Base-by-base conservation (phyloP, 2,888 invertebrate genomes). In the Acanthococcus lagerstroemiae region DNA sequence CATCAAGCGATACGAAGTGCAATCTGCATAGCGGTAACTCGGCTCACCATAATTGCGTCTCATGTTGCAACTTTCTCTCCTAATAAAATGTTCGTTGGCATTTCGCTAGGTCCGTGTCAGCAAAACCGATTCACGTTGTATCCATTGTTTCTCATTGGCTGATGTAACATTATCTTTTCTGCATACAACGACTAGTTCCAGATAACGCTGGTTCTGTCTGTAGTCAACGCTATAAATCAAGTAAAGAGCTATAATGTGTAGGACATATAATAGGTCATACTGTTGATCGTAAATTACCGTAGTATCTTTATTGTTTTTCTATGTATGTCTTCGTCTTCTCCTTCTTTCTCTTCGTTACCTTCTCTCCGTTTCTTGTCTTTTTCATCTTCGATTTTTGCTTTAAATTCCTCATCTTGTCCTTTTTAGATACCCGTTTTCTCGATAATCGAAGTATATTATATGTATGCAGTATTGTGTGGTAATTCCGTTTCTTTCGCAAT, bases 191-290 rank as follows among this genome's bases (percentile, higher is more conserved):
- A n/a, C n/a, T n/a, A n/a, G n/a, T n/a, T n/a, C n/a, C n/a, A 57
- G 57, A 57, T 57, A 57, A 57, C 57, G 44, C 44, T 57, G 57
- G 44, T 44, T 57, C 57, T 57, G 57, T 57, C 57, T 57, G 57
- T 44, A 27, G n/a, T 44, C 44, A 21, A 57, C 25, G 17, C 17
- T 48, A 48, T 60, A 60, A 60, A 60, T 60, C 60, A 60, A 60
- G 60, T 27, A 48, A 60, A 60, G 48, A 60, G 60, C 60, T 60
- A 60, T 60, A 60, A 60, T 60, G 60, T 60, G 60, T 60, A 60
- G 48, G 60, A 60, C 60, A 45, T 48, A 60, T 48, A 60, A 60
- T 60, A 60, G 60, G 60, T 60, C 60, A 60, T 60, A 60, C 60
- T 17, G 48, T 48, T 46, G 60, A 45, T 60, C 48, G 60, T 60